phyloP scores from a whole-genome alignment of 2,888 invertebrate genomes.

The Netelia virgata region DNA sequence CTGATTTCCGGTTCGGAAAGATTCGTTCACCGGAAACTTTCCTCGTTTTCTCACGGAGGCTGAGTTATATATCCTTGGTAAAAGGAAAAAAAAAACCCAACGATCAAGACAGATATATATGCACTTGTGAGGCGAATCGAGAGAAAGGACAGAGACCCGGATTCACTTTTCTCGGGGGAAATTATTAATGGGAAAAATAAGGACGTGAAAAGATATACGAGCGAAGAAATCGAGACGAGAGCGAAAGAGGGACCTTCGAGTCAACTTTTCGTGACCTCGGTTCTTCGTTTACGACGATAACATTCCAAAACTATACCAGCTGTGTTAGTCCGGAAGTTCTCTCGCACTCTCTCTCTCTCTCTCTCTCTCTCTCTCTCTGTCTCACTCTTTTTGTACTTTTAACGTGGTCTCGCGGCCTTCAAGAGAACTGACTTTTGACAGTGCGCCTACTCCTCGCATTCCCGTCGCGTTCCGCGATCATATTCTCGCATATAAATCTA shows the following conservation, averaged over 20 bases:
- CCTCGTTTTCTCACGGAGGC: not conserved
- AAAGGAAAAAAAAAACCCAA: not conserved
- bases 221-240: not conserved
- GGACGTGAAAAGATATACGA: not conserved
- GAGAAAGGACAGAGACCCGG: not conserved
- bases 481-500: conserved; percentile 1
- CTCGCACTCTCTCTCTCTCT: conserved; percentile 17
- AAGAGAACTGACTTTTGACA: not conserved
- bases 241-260: conserved; percentile 24
- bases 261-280: not conserved
- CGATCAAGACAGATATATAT: not conserved
- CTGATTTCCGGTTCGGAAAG: conserved; percentile 50
- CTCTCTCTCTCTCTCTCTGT: conserved; percentile 27
- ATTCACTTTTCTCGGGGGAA: not conserved
- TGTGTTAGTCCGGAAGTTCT: conserved; percentile 41
- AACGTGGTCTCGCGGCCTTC: conserved; percentile 2
- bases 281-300: conserved; percentile 33
- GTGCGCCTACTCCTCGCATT: conserved; percentile 29
- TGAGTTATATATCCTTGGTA: conserved; percentile 18
- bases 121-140: not conserved
- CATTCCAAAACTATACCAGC: conserved; percentile 10
- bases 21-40: conserved; percentile 44
- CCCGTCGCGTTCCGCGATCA: conserved; percentile 44
- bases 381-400: not conserved
- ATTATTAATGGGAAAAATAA: conserved; percentile 15